Base-by-base conservation (phyloP, 2,888 invertebrate species). In the Nasonia oneida region DNA sequence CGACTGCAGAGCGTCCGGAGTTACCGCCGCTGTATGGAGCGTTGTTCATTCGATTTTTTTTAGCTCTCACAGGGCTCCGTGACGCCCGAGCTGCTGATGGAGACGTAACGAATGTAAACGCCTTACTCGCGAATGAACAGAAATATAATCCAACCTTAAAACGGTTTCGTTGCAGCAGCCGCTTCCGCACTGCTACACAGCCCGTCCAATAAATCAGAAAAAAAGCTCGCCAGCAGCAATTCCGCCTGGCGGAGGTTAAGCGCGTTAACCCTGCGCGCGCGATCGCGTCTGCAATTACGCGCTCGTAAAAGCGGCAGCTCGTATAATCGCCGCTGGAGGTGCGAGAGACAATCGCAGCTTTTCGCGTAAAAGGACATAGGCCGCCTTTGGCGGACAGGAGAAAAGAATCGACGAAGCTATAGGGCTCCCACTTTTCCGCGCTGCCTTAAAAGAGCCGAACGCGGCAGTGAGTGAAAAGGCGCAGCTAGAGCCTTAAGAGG, bases 361-460 rank as follows among this genome's bases (percentile, higher is more conserved):
- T 29, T 67, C 67, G 67, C 67, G 67, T 33, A 67, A 67, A 67
- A 67, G 33, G 67, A 61, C 57, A n/a, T 8, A 10, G 1, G 10
- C 10, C 10, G 47, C 47, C 8, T 47, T 10, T 47, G 10, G 10
- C 29, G 8, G 47, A 8, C 2, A 47, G 10, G 12, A 47, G 47
- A 47, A 47, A 47, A 42, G 42, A 42, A 42, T 42, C 42, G 42
- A 42, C 42, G 4, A 18, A 61, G 18, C 57, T 29, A 29, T 29
- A 29, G 29, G 29, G 57, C 57, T 8, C n/a, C 5, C 29, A 33
- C 67, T 33, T 29, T 67, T 67, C n/a, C 29, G 18, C 57, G 29
- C 67, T 67, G 67, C 67, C 33, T 67, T 67, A 67, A 67, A 67
- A 67, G 67, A 67, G 12, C 33, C 14, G 67, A 67, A 67, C 67